Evolutionary conservation across 2,888 invertebrate species (phyloP).

Genomic region (Onthophagus sagittarius): DNA sequence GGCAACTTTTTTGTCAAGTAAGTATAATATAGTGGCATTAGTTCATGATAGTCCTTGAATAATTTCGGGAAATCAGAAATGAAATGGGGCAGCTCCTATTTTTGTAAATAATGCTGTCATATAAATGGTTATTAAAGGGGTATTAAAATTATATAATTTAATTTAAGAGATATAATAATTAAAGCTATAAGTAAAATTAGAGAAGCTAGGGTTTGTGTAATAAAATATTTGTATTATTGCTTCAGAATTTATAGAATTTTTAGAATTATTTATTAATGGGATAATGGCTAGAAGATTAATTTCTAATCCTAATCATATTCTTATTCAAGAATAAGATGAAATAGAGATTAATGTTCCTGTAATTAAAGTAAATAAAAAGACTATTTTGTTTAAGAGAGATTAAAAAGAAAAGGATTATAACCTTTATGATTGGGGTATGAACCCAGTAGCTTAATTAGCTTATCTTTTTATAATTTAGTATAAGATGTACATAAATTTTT

Average conservation of each 20-base stretch:
- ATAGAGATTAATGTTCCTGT: conserved; percentile 52
- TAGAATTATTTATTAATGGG: conserved; percentile 53
- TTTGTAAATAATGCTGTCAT: conserved; percentile 50
- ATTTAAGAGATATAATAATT: conserved; percentile 42
- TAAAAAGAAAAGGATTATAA: conserved; percentile 52
- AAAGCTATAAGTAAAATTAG: conserved; percentile 51
- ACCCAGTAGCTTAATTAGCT: conserved; percentile 50
- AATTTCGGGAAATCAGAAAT: conserved; percentile 59
- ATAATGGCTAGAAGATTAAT: conserved; percentile 61
- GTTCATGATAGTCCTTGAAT: conserved; percentile 57
- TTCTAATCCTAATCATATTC: conserved; percentile 60
- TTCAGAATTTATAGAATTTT: conserved; percentile 44
- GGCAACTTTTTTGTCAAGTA: conserved; percentile 64
- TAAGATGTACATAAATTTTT: conserved; percentile 61
- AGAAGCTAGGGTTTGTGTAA: conserved; percentile 58
- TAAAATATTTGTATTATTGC: conserved; percentile 55
- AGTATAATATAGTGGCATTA: conserved; percentile 55
- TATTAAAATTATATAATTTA: conserved; percentile 9
- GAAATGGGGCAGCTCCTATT: conserved; percentile 57
- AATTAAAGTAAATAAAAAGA: conserved; percentile 54
- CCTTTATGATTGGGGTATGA: conserved; percentile 52
- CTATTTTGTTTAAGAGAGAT: conserved; percentile 52
- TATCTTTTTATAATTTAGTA: conserved; percentile 48
- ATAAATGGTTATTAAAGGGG: conserved; percentile 30
- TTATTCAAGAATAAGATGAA: conserved; percentile 48